phyloP scores from a whole-genome alignment of 2,888 invertebrate genomes.

The Odontothrips loti region DNA sequence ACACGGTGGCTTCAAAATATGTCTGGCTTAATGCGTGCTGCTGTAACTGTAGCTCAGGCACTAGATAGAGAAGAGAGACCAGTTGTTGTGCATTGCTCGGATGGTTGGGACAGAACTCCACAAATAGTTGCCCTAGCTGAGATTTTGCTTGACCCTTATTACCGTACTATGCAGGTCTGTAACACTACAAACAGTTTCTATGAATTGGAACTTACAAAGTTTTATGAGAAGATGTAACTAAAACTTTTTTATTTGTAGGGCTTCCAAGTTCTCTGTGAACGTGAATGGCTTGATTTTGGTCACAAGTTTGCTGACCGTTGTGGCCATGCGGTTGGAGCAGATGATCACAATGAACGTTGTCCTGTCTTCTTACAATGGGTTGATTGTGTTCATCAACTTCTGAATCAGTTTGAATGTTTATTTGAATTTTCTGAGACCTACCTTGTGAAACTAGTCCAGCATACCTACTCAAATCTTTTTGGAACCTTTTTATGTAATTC shows the following conservation, averaged over 20 bases:
- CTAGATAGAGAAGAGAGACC: slow-evolving; percentile 78
- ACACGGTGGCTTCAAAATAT: slow-evolving; percentile 91
- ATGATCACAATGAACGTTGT: slow-evolving; percentile 91
- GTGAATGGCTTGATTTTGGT: slow-evolving; percentile 97
- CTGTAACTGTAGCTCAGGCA: slow-evolving; percentile 73
- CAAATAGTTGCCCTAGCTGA: slow-evolving; percentile 93
- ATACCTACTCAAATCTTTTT: slow-evolving; percentile 93
- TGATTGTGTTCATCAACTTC: slow-evolving; percentile 91
- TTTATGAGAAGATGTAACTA: background rate
- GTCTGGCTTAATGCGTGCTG: slow-evolving; percentile 76
- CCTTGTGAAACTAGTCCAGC: slow-evolving; percentile 89
- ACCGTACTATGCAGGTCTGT: slow-evolving; percentile 81
- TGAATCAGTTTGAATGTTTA: slow-evolving; percentile 81
- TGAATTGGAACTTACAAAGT: slow-evolving; percentile 26
- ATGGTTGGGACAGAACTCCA: slow-evolving; percentile 98
- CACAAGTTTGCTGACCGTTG: slow-evolving; percentile 98
- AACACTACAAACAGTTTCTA: background rate
- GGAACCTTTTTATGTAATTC: slow-evolving; percentile 95
- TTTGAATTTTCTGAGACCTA: slow-evolving; percentile 95
- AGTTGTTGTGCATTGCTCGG: slow-evolving; percentile 95
- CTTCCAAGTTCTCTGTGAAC: slow-evolving; percentile 86
- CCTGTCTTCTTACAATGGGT: slow-evolving; percentile 98
- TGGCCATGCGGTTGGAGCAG: slow-evolving; percentile 72
- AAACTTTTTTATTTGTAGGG: slow-evolving; percentile 60
- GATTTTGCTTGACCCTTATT: slow-evolving; percentile 87